phyloP scores from a whole-genome alignment of 2,113 vertebrate genomes.

The Strix uralensis region DNA sequence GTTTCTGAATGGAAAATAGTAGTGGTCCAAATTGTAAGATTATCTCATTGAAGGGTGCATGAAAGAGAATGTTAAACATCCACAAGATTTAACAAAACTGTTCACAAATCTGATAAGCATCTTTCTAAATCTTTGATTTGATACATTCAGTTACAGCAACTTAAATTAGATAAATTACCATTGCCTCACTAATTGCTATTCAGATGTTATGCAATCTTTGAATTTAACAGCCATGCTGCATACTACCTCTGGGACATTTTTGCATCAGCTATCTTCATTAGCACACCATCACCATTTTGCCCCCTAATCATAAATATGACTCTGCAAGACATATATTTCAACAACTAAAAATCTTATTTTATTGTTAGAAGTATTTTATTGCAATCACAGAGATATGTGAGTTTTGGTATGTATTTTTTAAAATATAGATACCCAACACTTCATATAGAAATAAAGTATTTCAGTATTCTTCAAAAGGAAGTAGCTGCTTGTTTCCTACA shows the following conservation, averaged over 20 bases:
- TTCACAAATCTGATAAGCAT: not conserved
- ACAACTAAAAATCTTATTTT: not conserved
- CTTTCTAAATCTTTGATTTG: not conserved
- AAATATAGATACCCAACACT: not conserved
- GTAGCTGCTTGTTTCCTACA: not conserved
- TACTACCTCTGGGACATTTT: not conserved
- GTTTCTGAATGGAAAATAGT: conserved; percentile 5
- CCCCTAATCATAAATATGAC: not conserved
- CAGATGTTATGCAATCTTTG: not conserved
- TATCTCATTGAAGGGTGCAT: not conserved
- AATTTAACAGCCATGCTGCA: not conserved
- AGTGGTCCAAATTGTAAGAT: not conserved
- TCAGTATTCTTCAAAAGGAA: not conserved
- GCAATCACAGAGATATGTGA: not conserved
- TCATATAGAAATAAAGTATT: not conserved
- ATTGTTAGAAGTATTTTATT: not conserved
- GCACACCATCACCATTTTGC: not conserved
- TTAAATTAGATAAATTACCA: not conserved
- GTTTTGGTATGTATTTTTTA: not conserved
- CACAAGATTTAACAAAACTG: not conserved
- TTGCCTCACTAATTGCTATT: not conserved
- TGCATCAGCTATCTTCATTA: not conserved
- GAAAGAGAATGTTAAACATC: not conserved
- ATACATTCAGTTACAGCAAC: not conserved
- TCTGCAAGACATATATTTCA: not conserved